These are phyloP conservation scores for Palythoa grandiflora DNA, from an alignment of 92 coral and sea anemone genomes.

Conservation along the genomic window DNA sequence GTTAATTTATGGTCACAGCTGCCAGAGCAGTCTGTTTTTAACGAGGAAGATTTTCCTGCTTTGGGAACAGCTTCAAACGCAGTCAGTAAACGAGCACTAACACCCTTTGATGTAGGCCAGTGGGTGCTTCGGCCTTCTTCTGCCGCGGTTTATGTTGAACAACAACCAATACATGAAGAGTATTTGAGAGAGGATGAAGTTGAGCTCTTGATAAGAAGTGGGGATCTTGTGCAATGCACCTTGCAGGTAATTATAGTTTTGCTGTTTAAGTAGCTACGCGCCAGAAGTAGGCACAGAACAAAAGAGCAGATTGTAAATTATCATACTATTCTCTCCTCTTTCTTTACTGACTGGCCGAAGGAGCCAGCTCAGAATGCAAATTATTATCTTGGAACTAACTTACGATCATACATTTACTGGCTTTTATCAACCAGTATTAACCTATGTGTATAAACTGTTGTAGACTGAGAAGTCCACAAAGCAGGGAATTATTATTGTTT, in stretches of 20 bases:
- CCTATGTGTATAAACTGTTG: no score
- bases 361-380: no score
- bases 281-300: no score
- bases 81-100: slow-evolving; percentile 25
- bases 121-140: slow-evolving; percentile 79
- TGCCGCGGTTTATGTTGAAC: slow-evolving; percentile 69
- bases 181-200: slow-evolving; percentile 68
- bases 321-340: no score
- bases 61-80: slow-evolving; percentile 17
- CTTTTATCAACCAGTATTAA: no score
- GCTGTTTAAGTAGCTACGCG: not conserved
- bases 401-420: no score
- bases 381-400: no score
- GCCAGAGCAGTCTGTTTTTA: slow-evolving; percentile 13
- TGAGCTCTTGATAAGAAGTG: slow-evolving; percentile 40
- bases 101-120: slow-evolving; percentile 53
- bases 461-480: no score
- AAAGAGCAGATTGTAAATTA: no score
- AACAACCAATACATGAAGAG: slow-evolving; percentile 60
- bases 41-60: slow-evolving; percentile 37
- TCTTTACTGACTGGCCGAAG: no score
- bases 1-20: not conserved
- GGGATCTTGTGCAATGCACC: slow-evolving; percentile 71
- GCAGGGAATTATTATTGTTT: no score
- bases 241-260: slow-evolving; percentile 39